These are phyloP conservation scores for Rhinatrema bivittatum DNA, from an alignment of 2,797 vertebrate species.

Conservation along the genomic window DNA sequence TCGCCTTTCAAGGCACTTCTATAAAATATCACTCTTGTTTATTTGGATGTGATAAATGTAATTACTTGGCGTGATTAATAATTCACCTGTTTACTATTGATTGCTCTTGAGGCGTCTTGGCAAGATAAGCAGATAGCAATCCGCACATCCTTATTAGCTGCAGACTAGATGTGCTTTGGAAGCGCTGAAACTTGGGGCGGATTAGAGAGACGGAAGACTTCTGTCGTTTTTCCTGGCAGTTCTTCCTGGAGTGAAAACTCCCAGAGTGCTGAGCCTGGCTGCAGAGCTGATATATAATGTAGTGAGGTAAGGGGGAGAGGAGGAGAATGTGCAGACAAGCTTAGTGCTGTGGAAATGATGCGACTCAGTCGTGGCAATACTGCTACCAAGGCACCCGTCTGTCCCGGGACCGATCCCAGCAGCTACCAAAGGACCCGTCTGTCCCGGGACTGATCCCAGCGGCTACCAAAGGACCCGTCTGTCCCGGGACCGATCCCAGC, in stretches of 20 bases:
- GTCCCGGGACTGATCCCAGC: too few species aligned
- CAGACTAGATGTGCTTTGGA: slow-evolving; percentile 35
- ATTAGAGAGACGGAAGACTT: slow-evolving; percentile 33
- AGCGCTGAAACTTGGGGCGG: slow-evolving; percentile 15
- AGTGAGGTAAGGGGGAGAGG: too few species aligned
- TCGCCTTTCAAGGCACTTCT: slow-evolving; percentile 28
- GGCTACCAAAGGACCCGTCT: too few species aligned
- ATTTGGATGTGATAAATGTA: slow-evolving; percentile 52
- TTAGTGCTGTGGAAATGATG: too few species aligned
- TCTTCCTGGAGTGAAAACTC: slow-evolving; percentile 14
- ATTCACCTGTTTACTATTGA: slow-evolving; percentile 52
- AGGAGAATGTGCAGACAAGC: too few species aligned
- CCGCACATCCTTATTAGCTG: slow-evolving; percentile 30
- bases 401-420: too few species aligned
- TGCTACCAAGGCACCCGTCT: too few species aligned
- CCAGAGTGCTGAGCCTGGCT: neutral
- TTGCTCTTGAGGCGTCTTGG: slow-evolving; percentile 29
- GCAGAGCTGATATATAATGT: too few species aligned
- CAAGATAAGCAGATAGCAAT: slow-evolving; percentile 33
- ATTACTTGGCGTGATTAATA: slow-evolving; percentile 52
- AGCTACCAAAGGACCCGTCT: too few species aligned
- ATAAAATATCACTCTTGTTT: slow-evolving; percentile 51
- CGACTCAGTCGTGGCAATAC: too few species aligned
- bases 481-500: too few species aligned
- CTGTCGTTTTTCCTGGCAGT: slow-evolving; percentile 26